Conservation (phyloP, 2,888 invertebrate species). For the Epsilonema sp. region DNA sequence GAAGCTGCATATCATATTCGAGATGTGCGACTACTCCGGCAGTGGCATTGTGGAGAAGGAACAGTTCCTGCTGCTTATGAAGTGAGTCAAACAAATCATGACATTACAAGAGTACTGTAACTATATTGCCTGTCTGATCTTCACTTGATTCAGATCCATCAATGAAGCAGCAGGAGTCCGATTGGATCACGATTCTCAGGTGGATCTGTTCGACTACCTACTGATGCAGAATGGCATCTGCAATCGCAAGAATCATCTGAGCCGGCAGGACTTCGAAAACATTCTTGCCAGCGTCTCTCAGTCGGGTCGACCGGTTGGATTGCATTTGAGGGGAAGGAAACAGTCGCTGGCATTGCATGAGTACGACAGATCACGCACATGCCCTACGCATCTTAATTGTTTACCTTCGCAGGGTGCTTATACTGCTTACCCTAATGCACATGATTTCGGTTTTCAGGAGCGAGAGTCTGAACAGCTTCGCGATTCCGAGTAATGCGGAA, state of each 20-base stretch:
- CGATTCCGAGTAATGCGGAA: conserved; percentile 12
- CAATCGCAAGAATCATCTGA: conserved; percentile 10
- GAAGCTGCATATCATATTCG: conserved; percentile 64
- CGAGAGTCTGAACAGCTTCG: conserved; percentile 24
- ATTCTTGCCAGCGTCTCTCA: conserved; percentile 17
- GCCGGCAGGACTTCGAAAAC: conserved; percentile 21
- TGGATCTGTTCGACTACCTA: conserved; percentile 11
- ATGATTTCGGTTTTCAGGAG: conserved; percentile 15
- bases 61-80: conserved; percentile 74
- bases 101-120: no score
- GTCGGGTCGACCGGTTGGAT: conserved; percentile 19
- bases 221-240: conserved; percentile 8
- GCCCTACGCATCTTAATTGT: no score
- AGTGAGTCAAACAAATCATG: conserved; percentile 34
- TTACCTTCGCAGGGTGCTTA: no score
- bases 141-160: conserved; percentile 20
- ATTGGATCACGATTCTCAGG: conserved; percentile 15
- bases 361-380: no score
- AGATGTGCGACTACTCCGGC: conserved; percentile 88
- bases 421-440: no score
- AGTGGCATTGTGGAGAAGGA: conserved; percentile 82
- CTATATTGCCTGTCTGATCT: no score
- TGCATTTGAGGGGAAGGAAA: conserved; percentile 21
- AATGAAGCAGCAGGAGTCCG: conserved; percentile 22
- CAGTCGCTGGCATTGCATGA: conserved; percentile 19